These are phyloP conservation scores for Deilephila elpenor DNA, from an alignment of 2,888 invertebrate genomes.

Conservation along the genomic window DNA sequence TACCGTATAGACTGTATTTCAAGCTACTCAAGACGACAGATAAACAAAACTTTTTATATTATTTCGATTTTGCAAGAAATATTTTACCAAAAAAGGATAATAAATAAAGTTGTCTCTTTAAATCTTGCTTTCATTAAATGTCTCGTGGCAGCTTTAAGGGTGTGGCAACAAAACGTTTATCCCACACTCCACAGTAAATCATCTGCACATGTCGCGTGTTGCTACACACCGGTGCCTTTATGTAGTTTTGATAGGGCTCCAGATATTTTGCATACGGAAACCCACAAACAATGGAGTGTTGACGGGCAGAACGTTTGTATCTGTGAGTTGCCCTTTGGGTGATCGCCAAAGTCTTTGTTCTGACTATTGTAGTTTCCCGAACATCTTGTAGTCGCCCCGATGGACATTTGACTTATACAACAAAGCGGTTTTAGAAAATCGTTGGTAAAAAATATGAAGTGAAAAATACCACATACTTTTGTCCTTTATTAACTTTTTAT, in stretches of 20 bases:
- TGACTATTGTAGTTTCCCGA: not conserved
- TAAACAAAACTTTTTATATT: no score
- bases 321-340: constrained; percentile 7
- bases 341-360: constrained; percentile 16
- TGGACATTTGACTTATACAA: not conserved
- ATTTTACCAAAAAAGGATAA: no score
- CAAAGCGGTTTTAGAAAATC: not conserved
- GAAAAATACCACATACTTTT: no score
- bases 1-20: no score
- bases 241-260: not conserved
- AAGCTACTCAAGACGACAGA: no score
- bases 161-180: not conserved
- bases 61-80: no score
- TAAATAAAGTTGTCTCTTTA: no score
- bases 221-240: not conserved
- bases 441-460: not conserved
- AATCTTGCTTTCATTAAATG: not conserved
- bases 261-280: constrained; percentile 1
- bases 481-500: no score
- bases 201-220: not conserved
- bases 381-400: not conserved
- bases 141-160: not conserved
- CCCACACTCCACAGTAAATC: not conserved
- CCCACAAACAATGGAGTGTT: constrained; percentile 7
- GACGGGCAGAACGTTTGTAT: constrained; percentile 5